Evolutionary conservation across 2,888 invertebrate genomes (phyloP).

Genomic region (Dicyrtoma fusca): DNA sequence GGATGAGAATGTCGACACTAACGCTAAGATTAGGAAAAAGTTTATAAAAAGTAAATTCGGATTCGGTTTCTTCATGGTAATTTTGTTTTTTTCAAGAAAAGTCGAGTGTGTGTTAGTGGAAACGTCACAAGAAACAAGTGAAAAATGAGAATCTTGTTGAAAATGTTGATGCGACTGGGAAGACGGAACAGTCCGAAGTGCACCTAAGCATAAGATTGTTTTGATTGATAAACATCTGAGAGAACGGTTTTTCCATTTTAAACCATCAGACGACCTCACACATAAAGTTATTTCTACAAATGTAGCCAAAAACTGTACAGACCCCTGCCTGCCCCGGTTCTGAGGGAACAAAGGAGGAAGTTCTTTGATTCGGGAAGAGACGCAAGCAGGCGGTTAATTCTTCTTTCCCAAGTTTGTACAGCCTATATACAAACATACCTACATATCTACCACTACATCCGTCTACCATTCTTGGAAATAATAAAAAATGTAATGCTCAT

Average conservation of each 20-base stretch:
- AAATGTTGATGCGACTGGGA: conserved; percentile 1
- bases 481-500: too few relatives aligned
- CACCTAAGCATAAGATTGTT: conserved; percentile 47
- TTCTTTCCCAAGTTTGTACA: too few relatives aligned
- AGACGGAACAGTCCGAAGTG: conserved; percentile 41
- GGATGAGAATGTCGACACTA: neutral
- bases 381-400: neutral
- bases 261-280: neutral
- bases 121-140: neutral
- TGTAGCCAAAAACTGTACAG: too few relatives aligned
- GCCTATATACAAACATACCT: too few relatives aligned
- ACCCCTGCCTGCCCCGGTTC: neutral
- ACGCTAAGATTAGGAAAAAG: neutral
- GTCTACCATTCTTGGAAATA: too few relatives aligned
- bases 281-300: neutral
- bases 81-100: neutral
- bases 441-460: too few relatives aligned
- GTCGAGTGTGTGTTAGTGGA: neutral
- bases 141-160: too few relatives aligned
- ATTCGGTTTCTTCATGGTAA: neutral
- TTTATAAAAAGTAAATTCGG: neutral
- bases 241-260: conserved; percentile 38
- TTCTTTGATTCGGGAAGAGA: conserved; percentile 9
- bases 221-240: conserved; percentile 46
- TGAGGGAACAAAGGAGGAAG: neutral